Conservation (phyloP, 2,888 invertebrate species). For the Cataglyphis altisquamis region DNA sequence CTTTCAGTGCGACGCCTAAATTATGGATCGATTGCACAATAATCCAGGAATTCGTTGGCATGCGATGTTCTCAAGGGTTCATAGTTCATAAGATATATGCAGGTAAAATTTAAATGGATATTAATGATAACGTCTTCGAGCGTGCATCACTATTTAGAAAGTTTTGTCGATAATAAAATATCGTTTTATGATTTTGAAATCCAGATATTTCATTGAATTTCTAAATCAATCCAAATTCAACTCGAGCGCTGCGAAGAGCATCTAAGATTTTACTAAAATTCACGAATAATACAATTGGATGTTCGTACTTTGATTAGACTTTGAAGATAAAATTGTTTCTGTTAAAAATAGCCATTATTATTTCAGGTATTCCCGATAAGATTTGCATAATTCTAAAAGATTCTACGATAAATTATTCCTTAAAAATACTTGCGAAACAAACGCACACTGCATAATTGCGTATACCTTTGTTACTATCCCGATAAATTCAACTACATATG, state of each 20-base stretch:
- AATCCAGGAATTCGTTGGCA: conserved; percentile 41
- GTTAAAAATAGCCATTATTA: background rate
- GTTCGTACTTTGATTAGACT: background rate
- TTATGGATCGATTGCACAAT: conserved; percentile 77
- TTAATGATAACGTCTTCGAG: background rate
- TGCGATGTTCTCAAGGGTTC: background rate
- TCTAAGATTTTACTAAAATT: background rate
- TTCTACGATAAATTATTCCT: background rate
- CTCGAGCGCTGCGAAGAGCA: background rate
- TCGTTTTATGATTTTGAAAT: background rate
- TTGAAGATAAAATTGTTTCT: background rate
- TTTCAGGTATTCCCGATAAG: background rate
- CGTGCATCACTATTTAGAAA: conserved; percentile 1
- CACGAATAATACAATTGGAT: background rate
- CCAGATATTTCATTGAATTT: conserved; percentile 16
- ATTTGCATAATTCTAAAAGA: conserved; percentile 19
- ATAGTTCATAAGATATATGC: conserved; percentile 7
- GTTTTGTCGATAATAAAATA: background rate
- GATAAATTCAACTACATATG: background rate
- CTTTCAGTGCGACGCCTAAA: conserved; percentile 76
- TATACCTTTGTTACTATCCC: conserved; percentile 27
- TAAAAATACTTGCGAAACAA: conserved; percentile 39
- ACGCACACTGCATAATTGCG: conserved; percentile 21
- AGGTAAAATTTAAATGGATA: background rate
- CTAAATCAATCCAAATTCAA: background rate